These are phyloP conservation scores for Isurus oxyrinchus DNA, from an alignment of 2,113 vertebrate genomes.

Conservation along the genomic window DNA sequence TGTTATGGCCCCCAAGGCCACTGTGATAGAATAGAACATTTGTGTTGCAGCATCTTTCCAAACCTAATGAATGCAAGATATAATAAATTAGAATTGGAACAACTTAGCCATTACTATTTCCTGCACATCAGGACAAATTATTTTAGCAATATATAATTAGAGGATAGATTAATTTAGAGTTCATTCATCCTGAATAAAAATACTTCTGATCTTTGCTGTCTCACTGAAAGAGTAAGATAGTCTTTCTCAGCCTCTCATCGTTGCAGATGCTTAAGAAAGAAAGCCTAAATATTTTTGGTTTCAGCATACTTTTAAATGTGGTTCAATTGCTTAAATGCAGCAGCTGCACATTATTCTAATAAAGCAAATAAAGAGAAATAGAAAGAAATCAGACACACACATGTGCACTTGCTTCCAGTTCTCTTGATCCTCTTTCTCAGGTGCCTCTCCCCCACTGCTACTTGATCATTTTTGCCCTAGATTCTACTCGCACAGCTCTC, in stretches of 20 bases:
- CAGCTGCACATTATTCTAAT: background rate
- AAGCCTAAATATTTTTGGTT: background rate
- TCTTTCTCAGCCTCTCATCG: background rate
- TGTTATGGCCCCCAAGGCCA: slow-evolving; percentile 80
- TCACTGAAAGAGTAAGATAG: background rate
- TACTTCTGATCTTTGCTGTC: background rate
- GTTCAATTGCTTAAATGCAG: background rate
- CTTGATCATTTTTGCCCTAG: background rate
- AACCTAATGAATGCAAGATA: slow-evolving; percentile 58
- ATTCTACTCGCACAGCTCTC: background rate
- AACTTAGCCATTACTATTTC: background rate
- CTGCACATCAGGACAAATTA: background rate
- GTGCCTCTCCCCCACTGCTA: background rate
- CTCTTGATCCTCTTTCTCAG: background rate
- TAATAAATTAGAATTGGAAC: background rate
- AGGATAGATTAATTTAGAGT: background rate
- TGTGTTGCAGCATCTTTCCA: slow-evolving; percentile 96
- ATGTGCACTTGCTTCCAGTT: background rate
- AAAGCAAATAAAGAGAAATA: background rate
- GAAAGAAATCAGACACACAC: background rate
- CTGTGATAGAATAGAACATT: slow-evolving; percentile 85
- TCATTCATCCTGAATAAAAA: background rate
- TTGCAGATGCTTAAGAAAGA: background rate
- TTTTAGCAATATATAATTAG: slow-evolving; percentile 4
- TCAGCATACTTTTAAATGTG: background rate